Percentiles rank a stretch among this genome's conserved stretches.
These are phyloP conservation scores for Clarias magur DNA, from an alignment of 2,113 vertebrate species.

Conservation along the genomic window DNA sequence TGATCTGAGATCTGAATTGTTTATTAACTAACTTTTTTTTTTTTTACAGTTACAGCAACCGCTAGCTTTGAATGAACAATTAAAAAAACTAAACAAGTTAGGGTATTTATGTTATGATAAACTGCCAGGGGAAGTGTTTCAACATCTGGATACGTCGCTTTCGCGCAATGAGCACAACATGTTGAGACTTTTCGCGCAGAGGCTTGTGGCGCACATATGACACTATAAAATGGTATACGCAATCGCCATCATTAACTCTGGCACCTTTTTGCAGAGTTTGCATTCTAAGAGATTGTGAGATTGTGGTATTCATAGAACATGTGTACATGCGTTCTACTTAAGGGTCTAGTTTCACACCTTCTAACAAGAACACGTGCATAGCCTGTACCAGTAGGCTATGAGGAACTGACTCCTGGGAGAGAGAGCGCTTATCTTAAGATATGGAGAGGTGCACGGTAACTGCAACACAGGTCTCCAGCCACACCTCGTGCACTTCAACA, in stretches of 20 bases:
- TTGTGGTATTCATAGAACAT: neutral
- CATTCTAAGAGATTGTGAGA: neutral
- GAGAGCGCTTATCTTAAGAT: too few relatives aligned
- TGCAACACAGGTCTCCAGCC: neutral
- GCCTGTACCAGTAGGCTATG: neutral
- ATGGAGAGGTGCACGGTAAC: neutral
- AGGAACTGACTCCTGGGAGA: neutral
- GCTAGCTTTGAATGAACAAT: too few relatives aligned
- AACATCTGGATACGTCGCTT: constrained; percentile 15
- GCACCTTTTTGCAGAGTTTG: neutral
- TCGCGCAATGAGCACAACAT: neutral
- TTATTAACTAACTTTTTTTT: neutral
- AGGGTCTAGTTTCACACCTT: neutral
- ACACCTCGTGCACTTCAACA: neutral
- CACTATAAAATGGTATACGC: neutral
- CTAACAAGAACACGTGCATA: neutral
- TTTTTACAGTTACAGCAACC: neutral
- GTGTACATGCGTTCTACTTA: neutral
- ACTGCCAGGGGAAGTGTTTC: neutral
- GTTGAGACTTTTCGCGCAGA: neutral
- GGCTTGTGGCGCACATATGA: constrained; percentile 10
- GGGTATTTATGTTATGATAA: neutral
- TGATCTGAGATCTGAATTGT: too few relatives aligned
- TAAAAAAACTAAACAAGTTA: neutral
- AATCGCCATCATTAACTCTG: neutral